phyloP scores from a whole-genome alignment of 2,797 vertebrate genomes.

The Eidolon dupreanum region DNA sequence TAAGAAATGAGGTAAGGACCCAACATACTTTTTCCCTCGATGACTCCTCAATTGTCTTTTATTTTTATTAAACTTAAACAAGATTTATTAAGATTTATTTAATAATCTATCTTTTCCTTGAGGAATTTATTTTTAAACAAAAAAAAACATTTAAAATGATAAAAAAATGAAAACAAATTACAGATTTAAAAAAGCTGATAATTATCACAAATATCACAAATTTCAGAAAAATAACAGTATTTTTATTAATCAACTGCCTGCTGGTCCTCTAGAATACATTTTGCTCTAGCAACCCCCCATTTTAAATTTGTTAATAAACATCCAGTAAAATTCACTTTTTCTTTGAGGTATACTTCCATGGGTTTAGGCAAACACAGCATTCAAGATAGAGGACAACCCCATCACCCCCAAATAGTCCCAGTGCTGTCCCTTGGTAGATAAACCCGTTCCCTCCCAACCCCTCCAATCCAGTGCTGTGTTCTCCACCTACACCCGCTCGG shows the following conservation, averaged over 20 bases:
- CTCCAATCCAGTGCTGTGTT: not conserved
- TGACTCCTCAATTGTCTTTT: not conserved
- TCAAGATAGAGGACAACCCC: not conserved
- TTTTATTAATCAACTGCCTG: not conserved
- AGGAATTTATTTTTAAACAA: slow-evolving; percentile 38
- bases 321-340: not conserved
- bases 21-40: not conserved
- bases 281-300: not conserved
- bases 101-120: slow-evolving; percentile 4
- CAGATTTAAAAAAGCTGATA: not conserved
- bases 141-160: slow-evolving; percentile 28
- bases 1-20: not conserved
- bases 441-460: not conserved
- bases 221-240: not conserved
- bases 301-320: slow-evolving; percentile 33
- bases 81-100: not conserved
- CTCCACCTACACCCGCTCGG: not conserved
- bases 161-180: not conserved
- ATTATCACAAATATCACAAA: not conserved
- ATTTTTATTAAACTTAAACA: not conserved
- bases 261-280: not conserved
- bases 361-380: not conserved
- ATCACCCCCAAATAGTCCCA: not conserved
- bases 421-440: not conserved
- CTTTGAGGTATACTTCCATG: not conserved